Evolutionary conservation across 2,113 vertebrate species (phyloP).

Genomic region (Pimephales promelas): DNA sequence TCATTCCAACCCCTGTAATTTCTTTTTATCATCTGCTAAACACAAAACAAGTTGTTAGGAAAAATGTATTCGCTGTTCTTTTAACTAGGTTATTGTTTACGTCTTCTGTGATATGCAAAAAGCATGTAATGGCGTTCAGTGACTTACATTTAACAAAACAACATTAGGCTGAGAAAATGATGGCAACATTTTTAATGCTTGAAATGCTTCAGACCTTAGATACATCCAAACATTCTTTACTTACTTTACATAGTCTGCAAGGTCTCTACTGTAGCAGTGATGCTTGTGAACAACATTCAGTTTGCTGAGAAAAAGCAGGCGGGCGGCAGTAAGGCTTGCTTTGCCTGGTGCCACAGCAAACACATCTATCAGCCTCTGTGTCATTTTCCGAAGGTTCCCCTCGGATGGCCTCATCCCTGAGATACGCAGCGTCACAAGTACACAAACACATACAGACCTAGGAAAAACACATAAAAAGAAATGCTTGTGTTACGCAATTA

Average conservation of each 20-base stretch:
- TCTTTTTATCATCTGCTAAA: not conserved
- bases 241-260: not conserved
- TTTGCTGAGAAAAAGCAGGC: slow-evolving; percentile 26
- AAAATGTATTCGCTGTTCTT: not conserved
- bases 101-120: not conserved
- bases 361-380: slow-evolving; percentile 47
- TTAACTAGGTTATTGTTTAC: not conserved
- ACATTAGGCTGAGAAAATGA: not conserved
- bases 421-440: slow-evolving; percentile 16
- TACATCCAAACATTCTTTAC: not conserved
- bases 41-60: not conserved
- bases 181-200: not conserved
- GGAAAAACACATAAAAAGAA: not conserved
- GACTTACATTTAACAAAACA: not conserved
- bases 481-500: not conserved
- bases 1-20: not conserved
- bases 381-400: slow-evolving; percentile 12
- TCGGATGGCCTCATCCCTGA: not conserved
- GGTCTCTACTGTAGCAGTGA: not conserved
- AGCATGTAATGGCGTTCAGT: not conserved
- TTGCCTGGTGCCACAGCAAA: slow-evolving; percentile 38
- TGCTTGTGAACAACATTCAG: not conserved
- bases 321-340: not conserved
- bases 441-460: not conserved
- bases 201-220: not conserved